Evolutionary conservation across 2,113 vertebrate species (phyloP), one percentile per base, ranked within the genome.

Genomic region (Eulacestoma nigropectus): DNA sequence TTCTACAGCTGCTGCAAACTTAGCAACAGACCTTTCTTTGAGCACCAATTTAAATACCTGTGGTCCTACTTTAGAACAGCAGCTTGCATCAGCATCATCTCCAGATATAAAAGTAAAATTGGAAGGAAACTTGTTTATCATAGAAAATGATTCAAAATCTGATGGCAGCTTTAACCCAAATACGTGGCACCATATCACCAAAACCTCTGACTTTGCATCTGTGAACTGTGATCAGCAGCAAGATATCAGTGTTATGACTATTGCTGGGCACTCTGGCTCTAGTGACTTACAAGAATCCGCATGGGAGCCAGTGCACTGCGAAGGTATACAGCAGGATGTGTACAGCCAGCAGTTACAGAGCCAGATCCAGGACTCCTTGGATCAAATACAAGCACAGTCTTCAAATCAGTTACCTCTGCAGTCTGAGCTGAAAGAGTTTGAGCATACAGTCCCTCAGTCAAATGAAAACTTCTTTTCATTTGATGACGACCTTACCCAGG

Each of bases 401-500:
- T 97, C 98, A n/a, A 96, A 97, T 94, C 99, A 98, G 89, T 98
- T 99, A 96, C 94, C 98, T 47, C 95, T 98, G 91, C 98, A 98
- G 94, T 97, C 98, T 2, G 98, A 99, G 75, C 96, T 99, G 97
- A 99, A 99, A 60, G 99, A 99, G 78, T 99, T 99, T 95, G 98
- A 98, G 76, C 97, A 98, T 59, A 93, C 98, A 35, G 98, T 98
- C 75, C 98, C 99, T 69, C 99, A 99, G 87, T 96, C 99, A 70
- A 99, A 94, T 39, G 99, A 99, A 53, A 98, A 98, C 96, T 99
- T 98, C 97, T 99, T 99, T 78, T 97, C 98, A 10, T 99, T 99
- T 82, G 99, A 99, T 60, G 99, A 99, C 4, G 99, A 99, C 67
- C 98, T 99, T 70, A 99, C 99, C 52, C 99, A 99, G 95, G 99